Evolutionary conservation across 2,797 vertebrate genomes (phyloP), one percentile per base, ranked within the genome.

Genomic region (Argyrosomus regius): DNA sequence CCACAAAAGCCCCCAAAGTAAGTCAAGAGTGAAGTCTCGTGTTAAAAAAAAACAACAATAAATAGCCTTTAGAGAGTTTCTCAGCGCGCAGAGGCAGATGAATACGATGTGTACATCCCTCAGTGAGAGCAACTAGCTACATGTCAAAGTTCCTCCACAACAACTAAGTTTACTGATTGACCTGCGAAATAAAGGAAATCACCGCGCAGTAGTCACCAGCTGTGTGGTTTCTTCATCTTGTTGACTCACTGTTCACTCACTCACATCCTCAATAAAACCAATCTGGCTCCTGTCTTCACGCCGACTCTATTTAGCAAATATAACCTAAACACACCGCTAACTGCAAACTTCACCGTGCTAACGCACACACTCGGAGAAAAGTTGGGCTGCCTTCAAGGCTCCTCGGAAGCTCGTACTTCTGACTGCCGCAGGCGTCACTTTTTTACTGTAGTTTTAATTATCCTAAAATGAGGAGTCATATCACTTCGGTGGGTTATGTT

Each of bases 111-210:
- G 68, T 68, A 8, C 83, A 73, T 70, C 80, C 73, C 43, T 50
- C 48, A 3, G 57, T 18, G 52, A 6, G 26, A 5, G 26, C n/a
- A 72, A 57, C 6, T 8, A 59, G 80, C 80, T 86, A 53, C 88
- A 90, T 91, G 78, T 69, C 85, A 67, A 57, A 80, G 20, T 83
- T 86, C 35, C 57, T 70, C 39, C 67, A 60, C 58, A 70, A 63
- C 65, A 64, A 81, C 52, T 17, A 43, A 77, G 64, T 77, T 62
- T 11, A 75, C 22, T 3, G 62, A 45, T 43, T 2, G 49, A 75
- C 62, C 80, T 76, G 76, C 63, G 60, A 79, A 88, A 91, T 77
- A 20, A 61, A 60, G 90, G 89, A 93, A 93, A 90, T 56, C 58
- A 84, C 89, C 39, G 26, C 59, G 1, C 5, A 46, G 69, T 80